phyloP scores from a whole-genome alignment of 2,888 invertebrate species.

The Stenichneumon culpator region DNA sequence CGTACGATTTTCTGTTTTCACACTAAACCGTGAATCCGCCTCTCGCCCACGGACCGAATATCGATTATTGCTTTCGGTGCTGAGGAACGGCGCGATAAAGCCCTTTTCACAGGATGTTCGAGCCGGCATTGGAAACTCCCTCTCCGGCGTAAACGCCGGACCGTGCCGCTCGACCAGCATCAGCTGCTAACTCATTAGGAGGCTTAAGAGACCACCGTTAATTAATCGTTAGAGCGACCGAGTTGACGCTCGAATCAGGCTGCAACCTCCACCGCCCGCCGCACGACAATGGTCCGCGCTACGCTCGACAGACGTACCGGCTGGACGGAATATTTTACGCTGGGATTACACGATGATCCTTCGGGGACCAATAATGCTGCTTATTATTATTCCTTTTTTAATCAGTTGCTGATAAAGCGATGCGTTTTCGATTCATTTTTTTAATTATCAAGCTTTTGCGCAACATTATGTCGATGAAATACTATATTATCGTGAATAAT shows the following conservation, averaged over 20 bases:
- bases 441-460: background rate
- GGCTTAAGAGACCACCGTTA: constrained; percentile 49
- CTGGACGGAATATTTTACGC: background rate
- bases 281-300: background rate
- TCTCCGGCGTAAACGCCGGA: constrained; percentile 4
- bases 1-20: constrained; percentile 14
- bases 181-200: constrained; percentile 42
- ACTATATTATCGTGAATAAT: too few relatives aligned
- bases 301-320: background rate
- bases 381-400: background rate
- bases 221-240: constrained; percentile 66
- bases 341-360: constrained; percentile 21
- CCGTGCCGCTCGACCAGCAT: constrained; percentile 18
- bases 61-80: constrained; percentile 14
- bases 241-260: constrained; percentile 34
- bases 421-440: background rate
- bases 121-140: constrained; percentile 2
- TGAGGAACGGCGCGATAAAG: background rate
- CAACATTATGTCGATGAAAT: too few relatives aligned
- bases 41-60: background rate
- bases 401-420: too few relatives aligned
- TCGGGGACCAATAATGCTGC: background rate
- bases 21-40: background rate
- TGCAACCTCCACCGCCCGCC: background rate
- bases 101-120: background rate